phyloP scores from a whole-genome alignment of 2,888 invertebrate species.

The Lasioglossum calceatum region DNA sequence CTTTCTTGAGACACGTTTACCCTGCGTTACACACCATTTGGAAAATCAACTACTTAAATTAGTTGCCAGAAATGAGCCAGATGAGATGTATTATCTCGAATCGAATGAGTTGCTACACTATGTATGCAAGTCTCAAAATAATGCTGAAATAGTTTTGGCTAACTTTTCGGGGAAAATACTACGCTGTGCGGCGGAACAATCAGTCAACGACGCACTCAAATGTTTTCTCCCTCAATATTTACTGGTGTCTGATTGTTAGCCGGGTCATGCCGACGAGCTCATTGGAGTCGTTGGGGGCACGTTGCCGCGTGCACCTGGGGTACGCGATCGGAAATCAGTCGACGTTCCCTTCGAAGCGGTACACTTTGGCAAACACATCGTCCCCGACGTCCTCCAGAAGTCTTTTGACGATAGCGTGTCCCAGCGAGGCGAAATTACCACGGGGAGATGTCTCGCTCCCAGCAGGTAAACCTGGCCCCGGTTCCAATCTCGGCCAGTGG shows the following conservation, averaged over 20 bases:
- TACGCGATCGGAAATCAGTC: constrained; percentile 39
- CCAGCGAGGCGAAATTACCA: constrained; percentile 50
- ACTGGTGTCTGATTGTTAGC: constrained; percentile 3
- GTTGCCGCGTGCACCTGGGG: not conserved
- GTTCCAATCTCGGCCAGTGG: constrained; percentile 43
- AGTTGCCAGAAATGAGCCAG: too few relatives aligned
- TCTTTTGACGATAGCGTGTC: constrained; percentile 8
- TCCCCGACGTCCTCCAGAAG: not conserved
- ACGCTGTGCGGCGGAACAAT: not conserved
- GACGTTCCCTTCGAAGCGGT: not conserved
- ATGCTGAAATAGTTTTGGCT: too few relatives aligned
- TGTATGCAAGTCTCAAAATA: too few relatives aligned
- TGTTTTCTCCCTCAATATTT: constrained; percentile 24
- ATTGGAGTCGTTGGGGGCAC: not conserved
- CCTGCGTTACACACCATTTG: not conserved
- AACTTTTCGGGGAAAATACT: too few relatives aligned
- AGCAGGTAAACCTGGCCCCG: constrained; percentile 53
- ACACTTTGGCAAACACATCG: constrained; percentile 31
- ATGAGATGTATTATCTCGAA: too few relatives aligned
- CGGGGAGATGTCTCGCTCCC: constrained; percentile 49
- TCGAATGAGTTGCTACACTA: too few relatives aligned
- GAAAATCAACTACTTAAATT: too few relatives aligned
- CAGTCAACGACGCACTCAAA: not conserved
- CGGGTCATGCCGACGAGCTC: not conserved
- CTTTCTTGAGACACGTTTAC: not conserved